These are phyloP conservation scores for Mugil cephalus DNA, from an alignment of 2,113 vertebrate species.

Conservation along the genomic window DNA sequence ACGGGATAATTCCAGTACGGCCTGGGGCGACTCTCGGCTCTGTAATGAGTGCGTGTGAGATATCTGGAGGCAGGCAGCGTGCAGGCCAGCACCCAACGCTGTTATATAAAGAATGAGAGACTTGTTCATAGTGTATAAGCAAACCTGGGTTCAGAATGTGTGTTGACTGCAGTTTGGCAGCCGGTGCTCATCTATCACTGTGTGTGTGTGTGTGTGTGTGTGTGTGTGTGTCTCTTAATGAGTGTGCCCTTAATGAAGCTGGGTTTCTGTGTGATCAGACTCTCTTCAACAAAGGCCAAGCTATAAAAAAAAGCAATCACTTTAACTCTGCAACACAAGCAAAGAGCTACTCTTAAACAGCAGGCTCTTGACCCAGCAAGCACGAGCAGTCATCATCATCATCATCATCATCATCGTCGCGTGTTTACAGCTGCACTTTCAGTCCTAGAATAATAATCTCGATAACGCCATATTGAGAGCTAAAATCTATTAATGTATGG, in stretches of 20 bases:
- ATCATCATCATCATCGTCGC: background rate
- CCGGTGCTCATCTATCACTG: slow-evolving; percentile 41
- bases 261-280: slow-evolving; percentile 54
- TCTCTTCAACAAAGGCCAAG: slow-evolving; percentile 55
- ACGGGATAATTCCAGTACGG: slow-evolving; percentile 27
- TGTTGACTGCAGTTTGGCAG: slow-evolving; percentile 6
- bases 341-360: slow-evolving; percentile 28
- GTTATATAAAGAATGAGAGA: slow-evolving; percentile 3
- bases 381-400: background rate
- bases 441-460: slow-evolving; percentile 27
- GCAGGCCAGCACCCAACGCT: slow-evolving; percentile 19
- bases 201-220: slow-evolving; percentile 11
- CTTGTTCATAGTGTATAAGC: background rate
- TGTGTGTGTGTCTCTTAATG: slow-evolving; percentile 33
- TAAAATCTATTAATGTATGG: slow-evolving; percentile 37
- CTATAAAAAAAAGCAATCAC: slow-evolving; percentile 42
- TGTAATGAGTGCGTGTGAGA: slow-evolving; percentile 23
- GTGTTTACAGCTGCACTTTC: slow-evolving; percentile 32
- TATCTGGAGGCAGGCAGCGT: slow-evolving; percentile 39
- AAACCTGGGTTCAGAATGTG: slow-evolving; percentile 8
- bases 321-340: slow-evolving; percentile 23
- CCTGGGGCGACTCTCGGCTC: slow-evolving; percentile 31
- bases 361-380: slow-evolving; percentile 20
- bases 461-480: slow-evolving; percentile 38
- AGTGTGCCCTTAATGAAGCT: slow-evolving; percentile 54